Evolutionary conservation across 2,888 invertebrate species (phyloP).

Genomic region (Drosophila anomalipes): DNA sequence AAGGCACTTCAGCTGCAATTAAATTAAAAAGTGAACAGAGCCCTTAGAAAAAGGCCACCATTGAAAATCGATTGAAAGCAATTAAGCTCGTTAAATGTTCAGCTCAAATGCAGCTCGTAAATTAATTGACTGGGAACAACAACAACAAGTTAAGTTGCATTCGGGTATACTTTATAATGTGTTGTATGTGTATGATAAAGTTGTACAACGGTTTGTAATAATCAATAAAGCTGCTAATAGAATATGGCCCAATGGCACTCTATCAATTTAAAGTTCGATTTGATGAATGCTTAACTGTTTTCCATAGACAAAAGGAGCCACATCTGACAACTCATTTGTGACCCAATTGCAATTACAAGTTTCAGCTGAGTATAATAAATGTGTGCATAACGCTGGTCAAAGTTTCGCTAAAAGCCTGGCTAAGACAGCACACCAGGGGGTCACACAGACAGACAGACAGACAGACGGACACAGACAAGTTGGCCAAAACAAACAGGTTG

Average conservation of each 20-base stretch:
- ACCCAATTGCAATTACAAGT: neutral
- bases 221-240: neutral
- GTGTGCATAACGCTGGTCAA: neutral
- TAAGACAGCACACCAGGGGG: neutral
- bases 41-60: constrained; percentile 1
- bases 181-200: neutral
- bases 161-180: neutral
- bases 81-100: constrained; percentile 12
- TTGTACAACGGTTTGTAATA: no score
- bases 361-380: neutral
- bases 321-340: neutral
- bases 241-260: neutral
- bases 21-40: constrained; percentile 2
- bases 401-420: neutral
- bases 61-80: constrained; percentile 39
- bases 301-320: no score
- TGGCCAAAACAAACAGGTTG: constrained; percentile 26
- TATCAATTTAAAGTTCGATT: neutral
- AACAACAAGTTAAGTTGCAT: neutral
- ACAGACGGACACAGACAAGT: neutral
- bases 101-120: neutral
- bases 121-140: neutral
- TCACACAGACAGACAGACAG: neutral
- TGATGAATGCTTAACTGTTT: neutral
- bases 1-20: constrained; percentile 54